Conservation (phyloP, 2,113 vertebrate genomes). For the Urocolius indicus region DNA sequence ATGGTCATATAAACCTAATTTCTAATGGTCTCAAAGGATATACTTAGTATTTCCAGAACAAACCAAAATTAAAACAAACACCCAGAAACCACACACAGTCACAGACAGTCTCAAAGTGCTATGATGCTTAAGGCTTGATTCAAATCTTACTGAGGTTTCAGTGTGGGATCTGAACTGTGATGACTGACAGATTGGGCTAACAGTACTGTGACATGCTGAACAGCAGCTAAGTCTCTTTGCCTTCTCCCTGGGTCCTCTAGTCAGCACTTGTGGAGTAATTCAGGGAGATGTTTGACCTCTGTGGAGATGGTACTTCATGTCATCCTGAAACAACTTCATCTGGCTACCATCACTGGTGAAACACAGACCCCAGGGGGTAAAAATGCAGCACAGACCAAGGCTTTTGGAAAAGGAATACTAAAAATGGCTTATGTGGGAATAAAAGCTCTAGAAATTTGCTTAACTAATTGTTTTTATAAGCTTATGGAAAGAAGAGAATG, state of each 20-base stretch:
- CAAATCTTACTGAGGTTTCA: neutral
- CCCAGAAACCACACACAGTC: conserved; percentile 36
- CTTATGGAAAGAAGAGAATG: neutral
- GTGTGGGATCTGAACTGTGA: neutral
- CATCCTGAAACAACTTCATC: conserved; percentile 11
- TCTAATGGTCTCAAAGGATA: conserved; percentile 21
- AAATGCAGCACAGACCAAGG: neutral
- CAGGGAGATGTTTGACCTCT: neutral
- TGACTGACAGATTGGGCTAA: neutral
- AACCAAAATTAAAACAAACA: conserved; percentile 43
- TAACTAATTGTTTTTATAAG: conserved; percentile 41
- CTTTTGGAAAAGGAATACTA: neutral
- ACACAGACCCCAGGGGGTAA: neutral
- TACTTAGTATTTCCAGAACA: conserved; percentile 39
- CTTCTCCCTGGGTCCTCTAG: neutral
- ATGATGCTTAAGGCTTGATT: neutral
- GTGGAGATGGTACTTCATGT: neutral
- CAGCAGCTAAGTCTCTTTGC: neutral
- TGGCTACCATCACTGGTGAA: conserved; percentile 30
- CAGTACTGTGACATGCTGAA: neutral
- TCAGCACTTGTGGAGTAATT: neutral
- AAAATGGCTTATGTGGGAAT: neutral
- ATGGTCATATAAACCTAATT: conserved; percentile 15
- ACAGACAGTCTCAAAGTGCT: neutral
- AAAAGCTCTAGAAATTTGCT: conserved; percentile 29